Conservation (phyloP, 2,888 invertebrate genomes). For the Phymatocera aterrima region DNA sequence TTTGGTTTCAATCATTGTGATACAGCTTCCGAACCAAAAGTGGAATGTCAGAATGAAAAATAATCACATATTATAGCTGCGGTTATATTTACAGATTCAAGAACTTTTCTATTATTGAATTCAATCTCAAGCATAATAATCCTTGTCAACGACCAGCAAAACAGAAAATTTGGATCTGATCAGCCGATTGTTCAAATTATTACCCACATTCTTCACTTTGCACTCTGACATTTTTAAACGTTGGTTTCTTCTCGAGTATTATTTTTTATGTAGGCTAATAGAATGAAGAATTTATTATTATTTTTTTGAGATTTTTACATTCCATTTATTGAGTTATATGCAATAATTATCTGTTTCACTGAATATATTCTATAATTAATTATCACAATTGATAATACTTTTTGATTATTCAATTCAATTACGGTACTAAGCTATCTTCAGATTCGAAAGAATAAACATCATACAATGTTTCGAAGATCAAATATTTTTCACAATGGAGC, state of each 20-base stretch:
- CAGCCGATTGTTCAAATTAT: slow-evolving; percentile 9
- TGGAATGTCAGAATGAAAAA: slow-evolving; percentile 25
- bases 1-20: slow-evolving; percentile 46
- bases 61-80: slow-evolving; percentile 43
- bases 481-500: slow-evolving; percentile 55
- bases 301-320: slow-evolving; percentile 48
- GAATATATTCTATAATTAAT: slow-evolving; percentile 27
- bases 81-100: slow-evolving; percentile 32
- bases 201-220: background rate
- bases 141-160: slow-evolving; percentile 2
- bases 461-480: slow-evolving; percentile 39
- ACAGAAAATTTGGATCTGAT: background rate
- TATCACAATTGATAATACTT: background rate
- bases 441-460: background rate
- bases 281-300: slow-evolving; percentile 1
- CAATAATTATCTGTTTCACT: slow-evolving; percentile 46
- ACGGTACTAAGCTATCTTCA: background rate
- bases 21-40: background rate
- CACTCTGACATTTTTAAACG: slow-evolving; percentile 18
- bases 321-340: slow-evolving; percentile 49
- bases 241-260: slow-evolving; percentile 2
- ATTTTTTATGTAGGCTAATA: background rate
- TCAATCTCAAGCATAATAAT: background rate
- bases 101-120: background rate
- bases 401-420: slow-evolving; percentile 7